Base-by-base conservation (phyloP, 2,888 invertebrate species). In the Drosophila multiciliata region DNA sequence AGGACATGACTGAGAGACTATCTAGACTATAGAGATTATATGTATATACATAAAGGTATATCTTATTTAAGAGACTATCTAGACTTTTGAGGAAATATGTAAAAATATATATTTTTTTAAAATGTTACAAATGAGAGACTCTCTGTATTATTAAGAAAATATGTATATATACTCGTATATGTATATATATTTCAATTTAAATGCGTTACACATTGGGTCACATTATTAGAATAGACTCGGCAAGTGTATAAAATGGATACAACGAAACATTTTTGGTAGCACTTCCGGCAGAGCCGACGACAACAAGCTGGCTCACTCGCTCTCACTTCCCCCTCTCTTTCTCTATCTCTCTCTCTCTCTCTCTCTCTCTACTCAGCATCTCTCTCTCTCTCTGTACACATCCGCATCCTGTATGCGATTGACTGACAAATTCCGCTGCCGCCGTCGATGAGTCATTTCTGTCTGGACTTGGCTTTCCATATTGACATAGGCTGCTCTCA, bases 381-480 rank as follows among this genome's bases (percentile, higher is more conserved):
- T n/a, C 40, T 0, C 20, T 12, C 1, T 20, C 20, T 42, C 6
- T 20, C 32, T 32, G 48, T 54, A 35, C 59, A 36, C 45, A 11
- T 60, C 36, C 59, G 29, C 66, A 73, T 79, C 80, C 80, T 66
- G 66, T 29, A 29, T 32, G 35, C 49, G 36, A 49, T 48, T 57
- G 40, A 52, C 60, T 66, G 40, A 57, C 40, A n/a, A 54, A 58
- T 23, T 20, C 63, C 53, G 23, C 38, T 70, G 48, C 62, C 45
- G 26, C 23, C 23, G 73, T 52, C 67, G 71, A 79, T 85, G 85
- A 85, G 45, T 89, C 85, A 85, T 79, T 42, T 45, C 38, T 62
- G 82, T 83, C 79, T 79, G 75, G 52, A 26, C 49, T 29, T 57
- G 64, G 45, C 60, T 29, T 23, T n/a, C 42, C 49, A 42, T 75